phyloP scores from a whole-genome alignment of 2,888 invertebrate species.

The Hirtodrosophila alboralis region DNA sequence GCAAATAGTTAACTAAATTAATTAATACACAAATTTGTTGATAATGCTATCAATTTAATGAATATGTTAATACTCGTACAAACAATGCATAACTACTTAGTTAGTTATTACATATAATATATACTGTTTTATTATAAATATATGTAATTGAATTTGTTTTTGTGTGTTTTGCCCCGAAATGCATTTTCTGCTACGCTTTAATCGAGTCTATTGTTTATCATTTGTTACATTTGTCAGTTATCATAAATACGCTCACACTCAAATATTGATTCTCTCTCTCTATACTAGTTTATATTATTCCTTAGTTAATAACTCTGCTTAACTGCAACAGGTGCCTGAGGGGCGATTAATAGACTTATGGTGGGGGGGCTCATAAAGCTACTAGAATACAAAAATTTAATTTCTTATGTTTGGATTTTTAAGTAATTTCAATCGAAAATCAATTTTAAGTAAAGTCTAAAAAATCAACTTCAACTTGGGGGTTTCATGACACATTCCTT shows the following conservation, averaged over 20 bases:
- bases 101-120: conserved; percentile 1
- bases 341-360: conserved; percentile 15
- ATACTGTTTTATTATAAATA: too few species aligned
- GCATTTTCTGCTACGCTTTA: conserved; percentile 2
- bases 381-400: conserved; percentile 1
- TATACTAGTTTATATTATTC: conserved; percentile 39
- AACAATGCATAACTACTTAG: conserved; percentile 12
- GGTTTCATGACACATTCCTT: conserved; percentile 9
- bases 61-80: conserved; percentile 41
- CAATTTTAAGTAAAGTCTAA: background rate
- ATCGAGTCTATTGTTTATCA: conserved; percentile 34
- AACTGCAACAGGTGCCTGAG: conserved; percentile 59
- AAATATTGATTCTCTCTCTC: conserved; percentile 14
- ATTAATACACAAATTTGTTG: conserved; percentile 67
- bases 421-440: conserved; percentile 21
- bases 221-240: conserved; percentile 10
- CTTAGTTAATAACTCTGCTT: conserved; percentile 57
- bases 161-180: too few species aligned
- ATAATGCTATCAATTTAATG: conserved; percentile 53
- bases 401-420: conserved; percentile 1
- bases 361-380: conserved; percentile 15
- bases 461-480: background rate
- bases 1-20: conserved; percentile 69
- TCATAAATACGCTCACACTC: conserved; percentile 13
- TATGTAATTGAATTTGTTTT: conserved; percentile 26